Percentiles rank a stretch among this genome's conserved stretches.
phyloP scores from a whole-genome alignment of 2,113 vertebrate species.

The Emydura subglobosa region DNA sequence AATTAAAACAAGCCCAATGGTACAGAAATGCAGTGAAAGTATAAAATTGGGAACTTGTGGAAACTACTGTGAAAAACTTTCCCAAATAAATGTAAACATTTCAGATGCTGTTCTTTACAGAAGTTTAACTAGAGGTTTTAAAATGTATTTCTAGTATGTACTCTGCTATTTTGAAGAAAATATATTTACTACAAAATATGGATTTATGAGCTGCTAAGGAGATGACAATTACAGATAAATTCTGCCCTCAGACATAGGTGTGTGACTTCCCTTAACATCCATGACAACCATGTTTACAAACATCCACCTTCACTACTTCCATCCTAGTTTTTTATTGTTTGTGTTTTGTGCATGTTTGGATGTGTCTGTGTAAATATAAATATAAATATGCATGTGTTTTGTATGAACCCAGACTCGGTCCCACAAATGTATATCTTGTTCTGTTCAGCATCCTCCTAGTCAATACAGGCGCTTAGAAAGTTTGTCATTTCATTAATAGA shows the following conservation, averaged over 20 bases:
- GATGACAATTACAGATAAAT: background rate
- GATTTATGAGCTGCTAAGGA: background rate
- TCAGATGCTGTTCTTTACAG: background rate
- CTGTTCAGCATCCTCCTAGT: no score
- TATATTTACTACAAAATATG: background rate
- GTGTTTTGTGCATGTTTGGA: background rate
- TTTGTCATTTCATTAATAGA: no score
- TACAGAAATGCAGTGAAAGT: slow-evolving; percentile 26
- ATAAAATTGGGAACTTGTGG: background rate
- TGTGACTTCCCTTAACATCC: background rate
- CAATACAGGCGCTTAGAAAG: no score
- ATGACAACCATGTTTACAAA: background rate
- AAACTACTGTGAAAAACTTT: slow-evolving; percentile 5
- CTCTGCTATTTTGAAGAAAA: background rate
- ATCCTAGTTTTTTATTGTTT: background rate
- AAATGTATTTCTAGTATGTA: background rate
- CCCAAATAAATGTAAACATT: slow-evolving; percentile 18
- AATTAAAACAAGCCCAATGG: slow-evolving; percentile 30
- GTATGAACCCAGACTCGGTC: background rate
- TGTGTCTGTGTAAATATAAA: background rate
- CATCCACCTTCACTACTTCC: background rate
- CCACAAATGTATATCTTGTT: no score
- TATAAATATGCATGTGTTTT: background rate
- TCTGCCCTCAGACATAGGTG: background rate
- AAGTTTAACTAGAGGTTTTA: background rate